Percentiles rank a stretch among this genome's conserved stretches.
These are phyloP conservation scores for Leuciscus waleckii DNA, from an alignment of 2,797 vertebrate genomes.

Conservation along the genomic window DNA sequence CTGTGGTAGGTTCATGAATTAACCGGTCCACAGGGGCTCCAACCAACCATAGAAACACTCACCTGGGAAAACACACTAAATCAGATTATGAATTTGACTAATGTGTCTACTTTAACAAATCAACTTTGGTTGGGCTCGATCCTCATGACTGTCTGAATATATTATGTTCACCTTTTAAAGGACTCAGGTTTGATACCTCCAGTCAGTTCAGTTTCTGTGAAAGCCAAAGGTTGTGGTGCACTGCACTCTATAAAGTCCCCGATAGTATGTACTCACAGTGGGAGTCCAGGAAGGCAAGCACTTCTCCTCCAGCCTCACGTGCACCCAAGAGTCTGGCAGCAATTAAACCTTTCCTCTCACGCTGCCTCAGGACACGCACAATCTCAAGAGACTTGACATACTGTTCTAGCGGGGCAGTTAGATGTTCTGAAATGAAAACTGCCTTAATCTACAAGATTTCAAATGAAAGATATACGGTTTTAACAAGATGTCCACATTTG, in stretches of 20 bases:
- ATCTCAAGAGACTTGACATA: constrained; percentile 79
- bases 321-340: constrained; percentile 82
- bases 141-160: not conserved
- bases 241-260: not conserved
- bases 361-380: constrained; percentile 80
- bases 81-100: not conserved
- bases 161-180: not conserved
- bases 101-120: not conserved
- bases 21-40: constrained; percentile 87
- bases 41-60: constrained; percentile 90
- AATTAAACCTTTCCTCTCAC: constrained; percentile 81
- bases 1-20: constrained; percentile 77
- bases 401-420: constrained; percentile 76
- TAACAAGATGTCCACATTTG: not conserved
- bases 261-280: constrained; percentile 81
- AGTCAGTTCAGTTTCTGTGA: not conserved
- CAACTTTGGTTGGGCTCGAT: too few species aligned
- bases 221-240: not conserved
- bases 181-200: not conserved
- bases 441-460: not conserved
- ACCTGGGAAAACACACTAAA: constrained; percentile 69
- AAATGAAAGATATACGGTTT: not conserved
- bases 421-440: constrained; percentile 70
- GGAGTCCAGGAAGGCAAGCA: constrained; percentile 88
- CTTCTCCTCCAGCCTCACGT: constrained; percentile 80